Percentiles rank a stretch among this genome's conserved stretches.
Conservation (phyloP, 2,888 invertebrate genomes). For the Lycocerus yunnanus region DNA sequence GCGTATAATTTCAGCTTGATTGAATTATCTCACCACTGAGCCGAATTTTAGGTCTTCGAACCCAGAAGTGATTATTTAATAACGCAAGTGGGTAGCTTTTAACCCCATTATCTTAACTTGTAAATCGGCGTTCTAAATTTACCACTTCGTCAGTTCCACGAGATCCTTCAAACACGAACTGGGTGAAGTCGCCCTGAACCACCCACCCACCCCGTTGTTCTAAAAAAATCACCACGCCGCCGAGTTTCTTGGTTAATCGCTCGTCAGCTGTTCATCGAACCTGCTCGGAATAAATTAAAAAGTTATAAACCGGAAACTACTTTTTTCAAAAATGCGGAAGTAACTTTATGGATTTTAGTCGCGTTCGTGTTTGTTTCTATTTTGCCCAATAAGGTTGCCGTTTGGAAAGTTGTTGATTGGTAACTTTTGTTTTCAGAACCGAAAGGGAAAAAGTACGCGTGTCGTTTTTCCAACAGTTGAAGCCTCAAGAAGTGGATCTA, state of each 20-base stretch:
- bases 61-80: background rate
- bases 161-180: background rate
- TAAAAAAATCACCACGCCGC: background rate
- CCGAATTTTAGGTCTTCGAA: background rate
- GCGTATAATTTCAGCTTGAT: background rate
- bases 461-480: constrained; percentile 81
- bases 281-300: background rate
- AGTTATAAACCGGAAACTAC: background rate
- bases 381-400: background rate
- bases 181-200: background rate
- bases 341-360: background rate
- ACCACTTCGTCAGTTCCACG: background rate
- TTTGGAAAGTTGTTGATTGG: background rate
- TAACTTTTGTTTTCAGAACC: constrained; percentile 62
- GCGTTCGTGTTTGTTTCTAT: constrained; percentile 1
- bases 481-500: constrained; percentile 71
- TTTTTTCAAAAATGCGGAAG: background rate
- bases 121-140: background rate
- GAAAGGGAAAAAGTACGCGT: constrained; percentile 81
- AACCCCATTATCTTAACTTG: background rate
- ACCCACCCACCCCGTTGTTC: background rate
- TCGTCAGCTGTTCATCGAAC: background rate
- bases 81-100: background rate
- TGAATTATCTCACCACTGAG: background rate
- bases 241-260: background rate